These are phyloP conservation scores for Cassiopea andromeda DNA, from an alignment of 30 jellyfish, hydroid and myxozoan genomes.

Conservation along the genomic window DNA sequence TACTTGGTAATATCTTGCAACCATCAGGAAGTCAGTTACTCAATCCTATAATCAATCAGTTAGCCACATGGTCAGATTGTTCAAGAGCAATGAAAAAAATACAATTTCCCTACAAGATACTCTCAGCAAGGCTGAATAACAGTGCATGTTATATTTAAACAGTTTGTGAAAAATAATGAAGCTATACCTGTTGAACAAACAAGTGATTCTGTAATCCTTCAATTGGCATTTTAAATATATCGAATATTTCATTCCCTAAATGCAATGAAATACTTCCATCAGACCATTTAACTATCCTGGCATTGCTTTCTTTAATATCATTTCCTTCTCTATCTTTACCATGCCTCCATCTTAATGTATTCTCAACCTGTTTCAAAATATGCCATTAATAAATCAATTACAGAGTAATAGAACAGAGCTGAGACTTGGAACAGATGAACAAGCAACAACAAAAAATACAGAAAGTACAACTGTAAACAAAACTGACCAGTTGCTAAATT, in stretches of 20 bases:
- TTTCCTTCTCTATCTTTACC: slow-evolving; percentile 85
- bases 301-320: slow-evolving; percentile 93
- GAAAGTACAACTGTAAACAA: too few species aligned
- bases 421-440: not conserved
- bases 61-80: too few species aligned
- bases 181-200: slow-evolving; percentile 92
- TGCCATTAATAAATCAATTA: not conserved
- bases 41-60: too few species aligned
- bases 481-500: too few species aligned
- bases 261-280: slow-evolving; percentile 98
- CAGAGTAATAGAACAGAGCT: not conserved
- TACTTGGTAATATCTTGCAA: too few species aligned
- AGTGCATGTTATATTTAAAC: too few species aligned
- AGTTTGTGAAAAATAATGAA: not conserved
- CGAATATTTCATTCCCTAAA: slow-evolving; percentile 97
- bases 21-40: too few species aligned
- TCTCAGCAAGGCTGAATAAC: too few species aligned
- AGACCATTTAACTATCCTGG: slow-evolving; percentile 96
- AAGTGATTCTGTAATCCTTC: slow-evolving; percentile 95
- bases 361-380: slow-evolving; percentile 79
- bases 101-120: too few species aligned
- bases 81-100: too few species aligned
- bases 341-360: slow-evolving; percentile 94
- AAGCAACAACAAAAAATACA: not conserved
- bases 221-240: slow-evolving; percentile 91